Evolutionary conservation across 2,113 vertebrate genomes (phyloP).

Genomic region (Sorex araneus): DNA sequence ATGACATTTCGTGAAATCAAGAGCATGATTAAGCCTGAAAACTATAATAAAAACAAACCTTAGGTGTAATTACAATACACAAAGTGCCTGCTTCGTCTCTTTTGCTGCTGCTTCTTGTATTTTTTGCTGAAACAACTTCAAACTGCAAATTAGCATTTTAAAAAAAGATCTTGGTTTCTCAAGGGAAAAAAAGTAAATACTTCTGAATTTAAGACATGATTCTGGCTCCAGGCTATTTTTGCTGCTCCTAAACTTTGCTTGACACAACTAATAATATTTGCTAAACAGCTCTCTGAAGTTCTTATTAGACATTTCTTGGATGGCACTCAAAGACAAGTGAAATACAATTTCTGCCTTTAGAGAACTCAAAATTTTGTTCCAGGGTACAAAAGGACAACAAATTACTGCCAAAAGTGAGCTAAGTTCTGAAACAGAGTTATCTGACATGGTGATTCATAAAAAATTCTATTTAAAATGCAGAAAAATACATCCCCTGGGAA

Average conservation of each 20-base stretch:
- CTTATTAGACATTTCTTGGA: not conserved
- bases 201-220: not conserved
- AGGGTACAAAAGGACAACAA: not conserved
- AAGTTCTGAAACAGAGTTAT: not conserved
- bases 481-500: not conserved
- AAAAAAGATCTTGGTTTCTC: constrained; percentile 52
- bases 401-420: not conserved
- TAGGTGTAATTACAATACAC: constrained; percentile 72
- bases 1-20: constrained; percentile 65
- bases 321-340: not conserved
- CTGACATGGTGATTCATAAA: not conserved
- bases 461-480: not conserved
- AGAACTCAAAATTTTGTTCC: not conserved
- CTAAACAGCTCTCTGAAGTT: not conserved
- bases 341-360: not conserved
- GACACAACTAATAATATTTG: not conserved
- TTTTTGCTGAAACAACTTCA: constrained; percentile 71
- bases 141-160: constrained; percentile 76
- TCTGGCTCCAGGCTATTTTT: constrained; percentile 5
- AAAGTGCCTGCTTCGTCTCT: constrained; percentile 70
- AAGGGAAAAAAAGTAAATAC: not conserved
- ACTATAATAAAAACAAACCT: constrained; percentile 69
- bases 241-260: not conserved
- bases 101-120: constrained; percentile 72
- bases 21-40: constrained; percentile 61